Evolutionary conservation across 2,888 invertebrate species (phyloP).

Genomic region (Crematogaster levior): DNA sequence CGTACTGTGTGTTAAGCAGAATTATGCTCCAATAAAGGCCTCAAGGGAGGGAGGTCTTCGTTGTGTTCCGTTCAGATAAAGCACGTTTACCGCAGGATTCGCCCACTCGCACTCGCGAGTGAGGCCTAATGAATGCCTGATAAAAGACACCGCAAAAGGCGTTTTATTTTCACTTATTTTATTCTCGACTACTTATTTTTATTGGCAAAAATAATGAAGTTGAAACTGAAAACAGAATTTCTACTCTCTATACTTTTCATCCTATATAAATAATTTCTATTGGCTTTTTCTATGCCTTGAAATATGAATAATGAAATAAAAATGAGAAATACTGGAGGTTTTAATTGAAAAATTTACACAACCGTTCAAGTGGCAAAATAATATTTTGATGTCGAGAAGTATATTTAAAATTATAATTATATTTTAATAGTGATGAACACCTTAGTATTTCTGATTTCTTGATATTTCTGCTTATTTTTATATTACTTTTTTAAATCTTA

Average conservation of each 20-base stretch:
- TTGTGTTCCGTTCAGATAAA: slow-evolving; percentile 52
- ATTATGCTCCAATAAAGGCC: slow-evolving; percentile 74
- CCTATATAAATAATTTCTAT: neutral
- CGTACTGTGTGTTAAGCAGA: slow-evolving; percentile 64
- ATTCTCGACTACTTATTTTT: neutral
- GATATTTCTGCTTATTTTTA: neutral
- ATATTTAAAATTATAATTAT: neutral
- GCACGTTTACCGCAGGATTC: slow-evolving; percentile 30
- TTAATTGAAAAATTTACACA: neutral
- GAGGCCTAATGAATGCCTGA: slow-evolving; percentile 60
- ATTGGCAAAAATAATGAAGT: neutral
- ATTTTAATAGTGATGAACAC: too few species aligned
- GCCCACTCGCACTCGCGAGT: slow-evolving; percentile 31
- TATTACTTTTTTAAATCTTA: neutral
- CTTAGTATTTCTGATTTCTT: too few species aligned
- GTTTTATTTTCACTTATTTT: neutral
- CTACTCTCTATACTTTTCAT: neutral
- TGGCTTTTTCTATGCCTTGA: neutral
- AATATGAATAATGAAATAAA: neutral
- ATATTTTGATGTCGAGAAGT: neutral
- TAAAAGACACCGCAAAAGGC: slow-evolving; percentile 24
- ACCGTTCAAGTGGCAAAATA: neutral
- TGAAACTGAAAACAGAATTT: neutral
- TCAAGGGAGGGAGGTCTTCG: slow-evolving; percentile 14
- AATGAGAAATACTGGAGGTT: neutral